These are phyloP conservation scores for Thalpophila matura DNA, from an alignment of 2,888 invertebrate species.

Conservation along the genomic window DNA sequence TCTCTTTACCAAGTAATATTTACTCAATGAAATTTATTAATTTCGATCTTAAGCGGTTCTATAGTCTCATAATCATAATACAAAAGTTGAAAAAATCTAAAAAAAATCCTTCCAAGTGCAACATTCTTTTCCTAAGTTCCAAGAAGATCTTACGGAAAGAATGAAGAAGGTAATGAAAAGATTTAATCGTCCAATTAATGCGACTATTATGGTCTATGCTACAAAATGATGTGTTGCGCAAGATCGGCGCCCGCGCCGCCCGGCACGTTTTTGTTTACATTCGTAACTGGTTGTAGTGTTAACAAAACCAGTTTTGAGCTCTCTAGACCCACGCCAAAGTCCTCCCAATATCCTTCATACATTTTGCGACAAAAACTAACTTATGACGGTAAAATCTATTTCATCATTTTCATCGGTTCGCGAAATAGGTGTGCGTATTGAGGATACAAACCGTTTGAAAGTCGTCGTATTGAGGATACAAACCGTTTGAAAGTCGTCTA, in stretches of 20 bases:
- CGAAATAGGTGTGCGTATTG: slow-evolving; percentile 15
- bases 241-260: slow-evolving; percentile 49
- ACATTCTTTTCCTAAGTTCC: too few relatives aligned
- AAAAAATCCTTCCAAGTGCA: too few relatives aligned
- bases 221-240: slow-evolving; percentile 54
- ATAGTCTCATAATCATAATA: background rate
- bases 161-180: slow-evolving; percentile 51
- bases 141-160: slow-evolving; percentile 14
- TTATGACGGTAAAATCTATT: slow-evolving; percentile 1
- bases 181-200: slow-evolving; percentile 52
- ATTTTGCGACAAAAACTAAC: slow-evolving; percentile 34
- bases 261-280: slow-evolving; percentile 82
- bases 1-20: background rate
- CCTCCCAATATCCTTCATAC: slow-evolving; percentile 40
- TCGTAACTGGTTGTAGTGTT: slow-evolving; percentile 77
- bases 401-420: background rate
- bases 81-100: background rate
- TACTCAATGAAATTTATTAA: background rate
- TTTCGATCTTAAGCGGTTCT: background rate
- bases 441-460: slow-evolving; percentile 32
- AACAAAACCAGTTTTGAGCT: slow-evolving; percentile 75
- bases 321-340: slow-evolving; percentile 56
- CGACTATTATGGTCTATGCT: slow-evolving; percentile 27
- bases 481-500: slow-evolving; percentile 45
- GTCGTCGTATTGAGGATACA: slow-evolving; percentile 37